Evolutionary conservation across 2,113 vertebrate genomes (phyloP), one percentile per base, ranked within the genome.

Genomic region (Podarcis muralis): DNA sequence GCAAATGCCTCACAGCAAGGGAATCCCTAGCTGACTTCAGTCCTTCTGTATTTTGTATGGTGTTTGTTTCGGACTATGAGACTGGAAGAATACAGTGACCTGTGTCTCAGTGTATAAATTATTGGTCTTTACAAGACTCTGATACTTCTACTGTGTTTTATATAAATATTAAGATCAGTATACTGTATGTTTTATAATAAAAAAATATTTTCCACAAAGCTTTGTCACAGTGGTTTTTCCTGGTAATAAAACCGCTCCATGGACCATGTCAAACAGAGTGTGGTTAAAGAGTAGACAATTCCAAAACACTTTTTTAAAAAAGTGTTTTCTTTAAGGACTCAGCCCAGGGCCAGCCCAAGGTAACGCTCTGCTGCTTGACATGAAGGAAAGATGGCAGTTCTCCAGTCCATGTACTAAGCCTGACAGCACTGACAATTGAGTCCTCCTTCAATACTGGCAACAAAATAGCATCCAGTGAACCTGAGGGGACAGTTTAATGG

Each of bases 51-150:
- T 96, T 93, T 96, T 94, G 92, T 95, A 92, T 53, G 76, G 20
- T 71, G 48, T 95, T 86, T 95, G 74, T 95, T 94, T 93, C 89
- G 91, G 96, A 97, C 96, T 94, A 96, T 97, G 96, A 97, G 97
- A 95, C 94, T 93, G 89, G 92, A 95, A 93, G 89, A 91, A 57
- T 90, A 86, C 72, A 65, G 18, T 85, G 22, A 92, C 94, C 57
- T 89, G 89, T 84, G 93, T 95, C 96, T 97, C 96, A 93, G 96
- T 95, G 95, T 95, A 97, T 98, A 98, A 98, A 97, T 98, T 97
- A 98, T 98, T 98, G 97, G 97, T 98, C 96, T 97, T 97, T 97
- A 96, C 94, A 96, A 97, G 96, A 97, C 96, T 96, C 92, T 95
- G 95, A 92, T 96, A 91, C 93, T 89, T 94, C 65, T 92, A 91